Evolutionary conservation across 2,888 invertebrate genomes (phyloP).

Genomic region (Drosophila macrospina): DNA sequence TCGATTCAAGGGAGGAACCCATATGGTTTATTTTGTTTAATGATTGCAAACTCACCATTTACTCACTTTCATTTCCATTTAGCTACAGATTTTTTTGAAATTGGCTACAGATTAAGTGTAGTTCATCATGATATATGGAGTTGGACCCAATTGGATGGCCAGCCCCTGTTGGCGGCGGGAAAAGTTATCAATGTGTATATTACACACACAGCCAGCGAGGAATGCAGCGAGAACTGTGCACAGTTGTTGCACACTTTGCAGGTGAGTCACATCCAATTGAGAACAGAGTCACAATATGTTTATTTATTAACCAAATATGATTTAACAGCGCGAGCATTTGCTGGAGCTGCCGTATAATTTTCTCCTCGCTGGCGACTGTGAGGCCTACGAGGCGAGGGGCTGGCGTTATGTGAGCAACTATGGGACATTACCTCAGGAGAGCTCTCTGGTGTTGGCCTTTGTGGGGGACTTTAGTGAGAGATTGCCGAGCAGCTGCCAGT

Average conservation of each 20-base stretch:
- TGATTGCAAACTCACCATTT: background rate
- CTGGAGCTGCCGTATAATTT: constrained; percentile 86
- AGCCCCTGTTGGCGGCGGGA: constrained; percentile 55
- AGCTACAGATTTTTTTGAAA: constrained; percentile 55
- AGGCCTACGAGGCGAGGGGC: constrained; percentile 86
- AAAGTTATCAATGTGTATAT: constrained; percentile 84
- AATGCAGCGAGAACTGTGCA: constrained; percentile 84
- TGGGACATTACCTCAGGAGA: constrained; percentile 58
- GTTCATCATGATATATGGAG: constrained; percentile 82
- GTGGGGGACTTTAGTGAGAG: constrained; percentile 75
- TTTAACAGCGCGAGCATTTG: constrained; percentile 16
- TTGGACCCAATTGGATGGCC: constrained; percentile 42
- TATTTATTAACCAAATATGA: background rate
- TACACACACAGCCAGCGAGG: constrained; percentile 85
- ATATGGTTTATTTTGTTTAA: background rate
- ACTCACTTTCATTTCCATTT: constrained; percentile 16
- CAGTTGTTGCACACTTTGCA: constrained; percentile 84
- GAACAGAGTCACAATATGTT: background rate
- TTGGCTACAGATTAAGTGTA: constrained; percentile 75
- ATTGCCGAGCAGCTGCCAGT: constrained; percentile 64
- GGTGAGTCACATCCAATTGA: constrained; percentile 78
- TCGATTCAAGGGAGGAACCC: too few species aligned
- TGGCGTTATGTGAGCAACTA: constrained; percentile 85
- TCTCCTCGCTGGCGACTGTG: constrained; percentile 86
- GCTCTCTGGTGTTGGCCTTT: constrained; percentile 62